Conservation (phyloP, 2,888 invertebrate genomes). For the Eulithis prunata region DNA sequence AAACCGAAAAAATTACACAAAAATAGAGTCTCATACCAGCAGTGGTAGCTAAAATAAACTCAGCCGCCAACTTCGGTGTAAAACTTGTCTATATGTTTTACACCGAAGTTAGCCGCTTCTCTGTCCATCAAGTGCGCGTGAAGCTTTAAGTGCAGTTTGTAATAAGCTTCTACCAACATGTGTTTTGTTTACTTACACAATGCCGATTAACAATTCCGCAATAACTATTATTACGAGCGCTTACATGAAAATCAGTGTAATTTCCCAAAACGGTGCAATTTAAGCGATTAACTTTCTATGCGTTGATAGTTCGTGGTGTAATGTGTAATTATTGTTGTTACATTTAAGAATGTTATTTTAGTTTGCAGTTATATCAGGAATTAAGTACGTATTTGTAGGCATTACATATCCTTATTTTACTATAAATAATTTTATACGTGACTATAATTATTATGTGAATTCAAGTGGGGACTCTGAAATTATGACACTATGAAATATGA, state of each 20-base stretch:
- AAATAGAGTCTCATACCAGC: too few species aligned
- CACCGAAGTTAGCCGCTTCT: too few species aligned
- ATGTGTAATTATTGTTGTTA: conserved; percentile 44
- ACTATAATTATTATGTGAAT: too few species aligned
- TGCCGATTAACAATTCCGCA: conserved; percentile 37
- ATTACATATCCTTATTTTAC: neutral
- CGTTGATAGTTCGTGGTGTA: conserved; percentile 32
- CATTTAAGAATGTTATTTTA: conserved; percentile 8
- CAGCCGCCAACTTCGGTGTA: too few species aligned
- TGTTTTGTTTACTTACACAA: conserved; percentile 40
- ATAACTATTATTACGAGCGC: conserved; percentile 48
- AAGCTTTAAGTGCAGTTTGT: conserved; percentile 1
- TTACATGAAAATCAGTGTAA: conserved; percentile 44
- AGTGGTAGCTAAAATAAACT: too few species aligned
- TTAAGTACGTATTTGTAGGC: neutral
- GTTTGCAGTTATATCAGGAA: conserved; percentile 1
- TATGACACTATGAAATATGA: too few species aligned
- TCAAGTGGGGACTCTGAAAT: too few species aligned
- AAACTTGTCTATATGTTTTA: too few species aligned
- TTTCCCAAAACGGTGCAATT: conserved; percentile 55
- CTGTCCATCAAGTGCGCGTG: too few species aligned
- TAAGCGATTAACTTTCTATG: conserved; percentile 65
- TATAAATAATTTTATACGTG: neutral
- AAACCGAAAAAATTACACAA: too few species aligned
- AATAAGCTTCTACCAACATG: conserved; percentile 21